Base-by-base conservation (phyloP, 2,113 vertebrate genomes). In the Mungos mungo region DNA sequence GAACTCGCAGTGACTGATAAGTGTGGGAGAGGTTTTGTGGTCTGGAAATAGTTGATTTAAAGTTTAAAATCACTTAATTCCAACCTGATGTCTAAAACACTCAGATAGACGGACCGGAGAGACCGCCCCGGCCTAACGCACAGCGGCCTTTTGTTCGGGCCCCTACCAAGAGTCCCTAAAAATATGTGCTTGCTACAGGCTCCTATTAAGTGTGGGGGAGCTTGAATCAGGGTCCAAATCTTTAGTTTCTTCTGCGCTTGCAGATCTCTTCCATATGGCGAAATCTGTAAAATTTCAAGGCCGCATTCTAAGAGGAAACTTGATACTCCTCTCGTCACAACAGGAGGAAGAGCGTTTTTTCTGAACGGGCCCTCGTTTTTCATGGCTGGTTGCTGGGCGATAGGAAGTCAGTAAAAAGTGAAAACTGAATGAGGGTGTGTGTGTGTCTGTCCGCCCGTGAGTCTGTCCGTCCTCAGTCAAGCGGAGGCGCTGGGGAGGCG, bases 191-290 rank as follows among this genome's bases (percentile, higher is more conserved):
- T 98, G 96, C 94, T 89, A 25, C 92, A 89, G 97, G 88, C 80
- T 98, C 25, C 74, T 95, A 95, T 94, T 94, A 96, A 96, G 93
- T 95, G 81, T 97, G 79, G 91, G 96, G 97, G 97, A 98, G 97
- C 98, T 98, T 96, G 94, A 98, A 96, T 98, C 98, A 97, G 88
- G 63, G 95, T 98, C 96, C 97, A 97, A 76, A 88, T 95, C 95
- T 92, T 93, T 84, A 87, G 96, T 98, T 87, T 95, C 82, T 68
- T 93, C 25, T 83, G 96, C 96, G 93, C 90, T 71, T 83, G 96
- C 80, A 97, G 98, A 98, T 98, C 66, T 76, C 65, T 98, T 98
- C 97, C 98, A 98, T 98, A 98, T 98, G 98, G 95, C 92, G 94
- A 63, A 71, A 27, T 84, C 85, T 98, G 97, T 95, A 95, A 82